These are phyloP conservation scores for Meiosimyza platycephala DNA, from an alignment of 2,888 invertebrate species.

Conservation along the genomic window DNA sequence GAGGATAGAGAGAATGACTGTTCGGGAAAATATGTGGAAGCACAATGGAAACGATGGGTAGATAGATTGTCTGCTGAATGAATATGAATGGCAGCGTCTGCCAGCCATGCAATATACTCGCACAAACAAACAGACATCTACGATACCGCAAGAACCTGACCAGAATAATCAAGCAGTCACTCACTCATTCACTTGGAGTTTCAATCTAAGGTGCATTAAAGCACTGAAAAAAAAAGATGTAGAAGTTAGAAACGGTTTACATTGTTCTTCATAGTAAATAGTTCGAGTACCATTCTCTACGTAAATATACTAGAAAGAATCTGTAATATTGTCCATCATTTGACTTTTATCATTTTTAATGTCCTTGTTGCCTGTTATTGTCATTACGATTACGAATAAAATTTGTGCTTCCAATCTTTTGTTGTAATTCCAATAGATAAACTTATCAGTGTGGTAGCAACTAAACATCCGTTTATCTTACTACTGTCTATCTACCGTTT, in stretches of 20 bases:
- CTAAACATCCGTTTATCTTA: slow-evolving; percentile 19
- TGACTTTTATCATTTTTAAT: no score
- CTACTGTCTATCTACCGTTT: slow-evolving; percentile 42
- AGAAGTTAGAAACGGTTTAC: no score
- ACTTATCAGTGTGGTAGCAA: neutral
- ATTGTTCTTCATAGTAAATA: no score
- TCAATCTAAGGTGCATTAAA: no score
- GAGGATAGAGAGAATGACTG: neutral
- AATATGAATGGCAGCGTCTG: slow-evolving; percentile 26
- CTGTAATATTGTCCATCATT: no score
- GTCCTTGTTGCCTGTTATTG: no score
- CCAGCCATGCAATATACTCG: neutral
- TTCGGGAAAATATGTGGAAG: neutral
- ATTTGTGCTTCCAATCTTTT: no score
- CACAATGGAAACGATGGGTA: slow-evolving; percentile 6
- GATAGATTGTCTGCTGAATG: slow-evolving; percentile 27
- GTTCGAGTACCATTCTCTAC: no score
- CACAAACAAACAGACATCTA: neutral
- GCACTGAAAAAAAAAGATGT: no score
- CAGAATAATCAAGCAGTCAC: slow-evolving; percentile 37
- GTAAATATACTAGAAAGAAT: no score
- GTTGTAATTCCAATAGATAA: neutral
- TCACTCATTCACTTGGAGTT: slow-evolving; percentile 14
- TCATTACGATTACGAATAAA: no score
- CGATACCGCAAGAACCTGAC: slow-evolving; percentile 35